Percentiles rank a stretch among this genome's conserved stretches.
phyloP scores from a whole-genome alignment of 2,113 vertebrate genomes.

The Salvelinus fontinalis region DNA sequence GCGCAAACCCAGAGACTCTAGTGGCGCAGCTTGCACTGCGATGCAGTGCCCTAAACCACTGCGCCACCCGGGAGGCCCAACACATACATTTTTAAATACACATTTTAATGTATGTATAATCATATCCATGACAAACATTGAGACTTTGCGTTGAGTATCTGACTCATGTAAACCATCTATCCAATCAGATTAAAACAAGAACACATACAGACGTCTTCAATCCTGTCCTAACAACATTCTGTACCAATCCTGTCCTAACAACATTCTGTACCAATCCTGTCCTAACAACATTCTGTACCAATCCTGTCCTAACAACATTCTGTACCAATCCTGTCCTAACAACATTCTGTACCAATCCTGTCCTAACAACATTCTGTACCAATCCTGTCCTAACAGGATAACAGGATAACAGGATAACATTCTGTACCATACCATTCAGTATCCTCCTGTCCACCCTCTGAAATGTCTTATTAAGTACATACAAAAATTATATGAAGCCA shows the following conservation, averaged over 20 bases:
- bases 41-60: too few relatives aligned
- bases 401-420: too few relatives aligned
- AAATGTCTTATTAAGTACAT: background rate
- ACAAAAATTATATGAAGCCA: conserved; percentile 6
- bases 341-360: background rate
- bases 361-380: too few relatives aligned
- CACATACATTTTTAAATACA: background rate
- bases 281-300: too few relatives aligned
- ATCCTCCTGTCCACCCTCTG: background rate
- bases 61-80: background rate
- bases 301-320: too few relatives aligned
- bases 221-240: background rate
- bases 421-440: background rate
- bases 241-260: background rate
- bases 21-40: too few relatives aligned
- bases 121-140: background rate
- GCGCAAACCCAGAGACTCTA: too few relatives aligned
- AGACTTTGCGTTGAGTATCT: background rate
- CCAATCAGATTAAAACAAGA: background rate
- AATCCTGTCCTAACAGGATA: background rate
- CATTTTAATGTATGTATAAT: background rate
- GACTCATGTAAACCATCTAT: background rate
- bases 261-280: too few relatives aligned
- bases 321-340: too few relatives aligned
- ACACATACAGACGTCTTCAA: background rate